A percentile compares a stretch with the other conserved stretches of the same genome.
phyloP scores from a whole-genome alignment of 2,888 invertebrate genomes.

The Sphecodes monilicornis region DNA sequence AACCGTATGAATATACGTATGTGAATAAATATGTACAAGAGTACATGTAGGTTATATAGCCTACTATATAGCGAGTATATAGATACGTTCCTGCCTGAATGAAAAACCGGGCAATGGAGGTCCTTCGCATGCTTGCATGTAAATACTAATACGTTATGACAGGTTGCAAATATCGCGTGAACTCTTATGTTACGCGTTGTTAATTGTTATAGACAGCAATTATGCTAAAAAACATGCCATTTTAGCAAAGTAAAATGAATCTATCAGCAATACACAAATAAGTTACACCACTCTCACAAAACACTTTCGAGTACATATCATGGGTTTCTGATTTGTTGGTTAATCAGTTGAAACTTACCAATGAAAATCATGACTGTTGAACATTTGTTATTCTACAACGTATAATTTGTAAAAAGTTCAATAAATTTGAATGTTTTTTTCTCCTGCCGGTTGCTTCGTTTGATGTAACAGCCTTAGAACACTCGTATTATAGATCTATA shows the following conservation, averaged over 20 bases:
- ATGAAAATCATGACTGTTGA: conserved; percentile 15
- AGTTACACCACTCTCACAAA: background rate
- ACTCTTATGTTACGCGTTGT: background rate
- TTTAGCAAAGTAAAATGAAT: background rate
- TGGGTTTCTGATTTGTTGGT: background rate
- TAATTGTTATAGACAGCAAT: background rate
- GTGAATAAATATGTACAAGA: background rate
- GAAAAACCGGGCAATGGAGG: background rate
- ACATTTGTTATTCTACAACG: background rate
- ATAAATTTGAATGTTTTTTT: background rate
- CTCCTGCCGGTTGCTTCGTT: background rate
- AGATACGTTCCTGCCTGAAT: background rate
- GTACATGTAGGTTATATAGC: no score
- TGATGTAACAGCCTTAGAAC: background rate
- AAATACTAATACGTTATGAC: background rate
- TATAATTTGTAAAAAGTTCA: background rate
- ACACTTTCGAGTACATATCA: background rate
- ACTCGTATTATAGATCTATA: conserved; percentile 1
- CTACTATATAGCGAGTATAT: background rate
- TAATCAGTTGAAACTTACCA: conserved; percentile 20
- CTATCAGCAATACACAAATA: background rate
- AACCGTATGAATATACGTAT: background rate
- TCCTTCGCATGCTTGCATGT: background rate
- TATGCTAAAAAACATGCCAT: background rate
- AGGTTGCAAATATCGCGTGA: background rate